Evolutionary conservation across 2,113 vertebrate species (phyloP), one percentile per base, ranked within the genome.

Genomic region (Etheostoma spectabile): DNA sequence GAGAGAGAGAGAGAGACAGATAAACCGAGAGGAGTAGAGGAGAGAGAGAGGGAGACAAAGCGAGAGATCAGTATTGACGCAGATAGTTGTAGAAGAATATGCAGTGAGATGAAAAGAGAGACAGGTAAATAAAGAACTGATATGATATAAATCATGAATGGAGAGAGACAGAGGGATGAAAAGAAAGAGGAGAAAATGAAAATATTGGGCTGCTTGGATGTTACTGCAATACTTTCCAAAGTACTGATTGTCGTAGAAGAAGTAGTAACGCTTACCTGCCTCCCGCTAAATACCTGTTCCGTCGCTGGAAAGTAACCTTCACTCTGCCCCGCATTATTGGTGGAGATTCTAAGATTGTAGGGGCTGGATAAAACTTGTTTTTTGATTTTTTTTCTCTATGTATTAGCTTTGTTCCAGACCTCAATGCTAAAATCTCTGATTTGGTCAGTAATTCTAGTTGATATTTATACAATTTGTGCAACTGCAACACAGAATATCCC

Each of bases 1-100:
- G 79, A 72, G 65, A 78, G 60, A 80, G n/a, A n/a, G 60, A 80
- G 64, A 75, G 59, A 79, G 70, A 75, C 65, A 52, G 73, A 82
- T 38, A 80, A 55, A 77, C 66, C 68, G 65, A 45, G 46, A 13
- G 51, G 16, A 22, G 16, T 0, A 80, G 61, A 75, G 51, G 45
- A 27, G 77, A 38, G 77, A 38, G 59, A 18, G 52, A 55, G 15
- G 3, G 2, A 18, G 19, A 38, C 6, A 10, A 49, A 61, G 45
- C 57, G 11, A 24, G 66, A 78, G 57, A 56, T 53, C 62, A 11
- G 48, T n/a, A 49, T 10, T 55, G 64, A 73, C 53, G 69, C 56
- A 77, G 45, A 80, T 65, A 91, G 80, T 66, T 70, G 8, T 18
- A 71, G 62, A 72, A 51, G 52, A 74, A 10, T 45, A n/a, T 27